Percentiles rank a stretch among this genome's conserved stretches.
phyloP scores from a whole-genome alignment of 2,113 vertebrate genomes.

The Amazona vittata region DNA sequence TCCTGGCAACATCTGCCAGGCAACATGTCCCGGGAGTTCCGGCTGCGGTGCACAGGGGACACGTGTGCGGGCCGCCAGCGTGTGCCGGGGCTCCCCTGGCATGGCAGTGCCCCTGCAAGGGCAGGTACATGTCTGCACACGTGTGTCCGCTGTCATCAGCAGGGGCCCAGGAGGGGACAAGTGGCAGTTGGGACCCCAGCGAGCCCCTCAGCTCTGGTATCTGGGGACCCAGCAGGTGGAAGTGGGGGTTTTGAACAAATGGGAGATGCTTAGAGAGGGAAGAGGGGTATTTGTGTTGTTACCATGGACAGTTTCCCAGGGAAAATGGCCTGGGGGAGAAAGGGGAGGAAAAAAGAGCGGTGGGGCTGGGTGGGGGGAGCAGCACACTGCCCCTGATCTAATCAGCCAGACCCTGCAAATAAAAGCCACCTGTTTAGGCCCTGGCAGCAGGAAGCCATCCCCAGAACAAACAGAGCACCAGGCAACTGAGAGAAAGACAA shows the following conservation, averaged over 20 bases:
- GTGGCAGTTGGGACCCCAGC: not conserved
- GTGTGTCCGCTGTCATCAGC: not conserved
- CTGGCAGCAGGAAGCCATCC: constrained; percentile 74
- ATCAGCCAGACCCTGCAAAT: constrained; percentile 75
- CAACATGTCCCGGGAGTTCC: not conserved
- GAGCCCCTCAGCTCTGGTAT: not conserved
- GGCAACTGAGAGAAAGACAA: constrained; percentile 71
- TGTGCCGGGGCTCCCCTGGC: not conserved
- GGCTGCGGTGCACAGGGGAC: not conserved
- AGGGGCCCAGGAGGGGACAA: not conserved
- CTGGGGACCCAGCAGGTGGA: not conserved
- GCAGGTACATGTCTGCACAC: not conserved
- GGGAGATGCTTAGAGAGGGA: not conserved
- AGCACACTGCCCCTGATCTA: constrained; percentile 3
- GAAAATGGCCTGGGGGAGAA: constrained; percentile 51
- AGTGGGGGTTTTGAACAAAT: not conserved
- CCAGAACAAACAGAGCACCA: constrained; percentile 67
- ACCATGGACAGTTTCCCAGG: constrained; percentile 20
- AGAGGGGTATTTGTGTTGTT: constrained; percentile 4
- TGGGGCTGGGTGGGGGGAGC: not conserved
- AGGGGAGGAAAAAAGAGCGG: not conserved
- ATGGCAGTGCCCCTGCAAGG: not conserved
- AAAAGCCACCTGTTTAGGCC: constrained; percentile 80
- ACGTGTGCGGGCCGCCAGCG: not conserved
- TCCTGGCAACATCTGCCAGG: constrained; percentile 46